Percentiles rank a stretch among this genome's conserved stretches.
Evolutionary conservation across 2,888 invertebrate genomes (phyloP).

Genomic region (Malacosoma neustria): DNA sequence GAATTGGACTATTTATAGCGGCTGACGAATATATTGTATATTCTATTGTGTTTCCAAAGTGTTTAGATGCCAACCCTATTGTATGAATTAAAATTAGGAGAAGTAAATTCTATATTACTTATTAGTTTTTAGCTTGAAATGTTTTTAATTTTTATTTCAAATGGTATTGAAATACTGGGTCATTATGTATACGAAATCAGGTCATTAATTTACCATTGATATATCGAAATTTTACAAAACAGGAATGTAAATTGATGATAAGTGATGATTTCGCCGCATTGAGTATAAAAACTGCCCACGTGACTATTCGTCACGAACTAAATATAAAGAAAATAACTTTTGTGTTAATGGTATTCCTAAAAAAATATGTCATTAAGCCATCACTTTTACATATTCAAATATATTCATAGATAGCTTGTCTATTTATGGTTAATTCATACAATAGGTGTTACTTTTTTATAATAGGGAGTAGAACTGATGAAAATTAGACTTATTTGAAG

Average conservation of each 20-base stretch:
- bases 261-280: slow-evolving; percentile 1
- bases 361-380: slow-evolving; percentile 1
- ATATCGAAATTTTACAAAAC: neutral
- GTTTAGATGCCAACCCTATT: slow-evolving; percentile 3
- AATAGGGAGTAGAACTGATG: no score
- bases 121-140: no score
- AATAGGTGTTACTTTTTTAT: neutral
- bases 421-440: slow-evolving; percentile 1
- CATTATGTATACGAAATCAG: no score
- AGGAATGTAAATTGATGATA: neutral
- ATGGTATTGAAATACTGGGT: neutral
- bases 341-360: neutral
- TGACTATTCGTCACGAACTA: slow-evolving; percentile 22
- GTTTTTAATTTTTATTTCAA: no score
- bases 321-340: slow-evolving; percentile 2
- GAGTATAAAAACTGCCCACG: slow-evolving; percentile 10
- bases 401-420: slow-evolving; percentile 3
- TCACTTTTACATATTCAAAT: slow-evolving; percentile 1
- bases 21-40: slow-evolving; percentile 4
- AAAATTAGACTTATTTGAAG: no score
- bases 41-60: slow-evolving; percentile 1
- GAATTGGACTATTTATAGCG: slow-evolving; percentile 25
- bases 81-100: slow-evolving; percentile 1
- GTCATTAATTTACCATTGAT: neutral
- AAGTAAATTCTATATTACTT: no score